These are phyloP conservation scores for Phenacoccus solenopsis DNA, from an alignment of 1,140 invertebrate species.

Conservation along the genomic window DNA sequence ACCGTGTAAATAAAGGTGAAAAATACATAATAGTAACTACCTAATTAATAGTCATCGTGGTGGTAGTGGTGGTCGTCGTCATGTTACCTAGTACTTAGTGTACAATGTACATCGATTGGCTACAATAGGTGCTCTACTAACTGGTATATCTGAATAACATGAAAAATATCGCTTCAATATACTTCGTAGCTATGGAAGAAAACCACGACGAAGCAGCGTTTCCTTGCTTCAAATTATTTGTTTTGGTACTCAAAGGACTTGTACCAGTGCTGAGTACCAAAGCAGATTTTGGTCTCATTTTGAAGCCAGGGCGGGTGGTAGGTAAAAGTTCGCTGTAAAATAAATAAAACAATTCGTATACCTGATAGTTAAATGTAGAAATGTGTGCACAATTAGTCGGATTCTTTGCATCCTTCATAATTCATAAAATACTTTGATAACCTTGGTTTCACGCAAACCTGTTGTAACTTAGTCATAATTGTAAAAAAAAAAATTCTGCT, in stretches of 20 bases:
- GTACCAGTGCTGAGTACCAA: conserved; percentile 18
- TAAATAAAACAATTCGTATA: too few species aligned
- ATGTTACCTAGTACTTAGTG: too few species aligned
- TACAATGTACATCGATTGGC: too few species aligned
- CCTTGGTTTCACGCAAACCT: too few species aligned
- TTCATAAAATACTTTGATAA: too few species aligned
- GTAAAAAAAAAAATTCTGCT: too few species aligned
- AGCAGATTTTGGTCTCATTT: conserved; percentile 20
- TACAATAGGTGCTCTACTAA: too few species aligned
- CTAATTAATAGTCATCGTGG: conserved; percentile 15
- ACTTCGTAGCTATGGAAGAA: not conserved
- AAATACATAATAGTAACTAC: conserved; percentile 18
- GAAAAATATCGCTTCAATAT: not conserved
- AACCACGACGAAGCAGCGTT: not conserved
- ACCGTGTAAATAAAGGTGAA: conserved; percentile 10
- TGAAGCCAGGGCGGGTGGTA: not conserved
- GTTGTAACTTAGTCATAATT: too few species aligned
- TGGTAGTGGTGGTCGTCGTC: conserved; percentile 16
- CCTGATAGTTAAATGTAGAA: too few species aligned
- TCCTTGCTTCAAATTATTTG: not conserved
- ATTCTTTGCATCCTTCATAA: too few species aligned
- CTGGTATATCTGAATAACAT: too few species aligned
- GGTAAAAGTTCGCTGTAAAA: not conserved
- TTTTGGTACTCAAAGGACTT: not conserved
- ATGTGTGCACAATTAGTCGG: too few species aligned